Conservation (phyloP, 2,113 vertebrate species). For the Syngnathoides biaculeatus region DNA sequence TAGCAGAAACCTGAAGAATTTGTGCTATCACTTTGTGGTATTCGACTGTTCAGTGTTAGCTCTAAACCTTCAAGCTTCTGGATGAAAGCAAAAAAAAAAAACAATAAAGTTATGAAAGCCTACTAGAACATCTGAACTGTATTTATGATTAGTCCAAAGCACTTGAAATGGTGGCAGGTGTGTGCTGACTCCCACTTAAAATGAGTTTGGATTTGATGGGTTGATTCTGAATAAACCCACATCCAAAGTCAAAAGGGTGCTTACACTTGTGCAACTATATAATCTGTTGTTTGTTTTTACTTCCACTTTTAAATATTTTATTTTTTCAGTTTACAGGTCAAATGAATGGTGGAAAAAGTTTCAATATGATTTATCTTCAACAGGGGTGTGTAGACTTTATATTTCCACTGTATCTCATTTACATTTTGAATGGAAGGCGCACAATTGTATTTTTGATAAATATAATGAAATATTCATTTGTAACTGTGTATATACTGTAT, state of each 20-base stretch:
- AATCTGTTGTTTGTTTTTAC: not conserved
- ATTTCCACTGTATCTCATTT: no score
- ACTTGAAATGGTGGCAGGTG: no score
- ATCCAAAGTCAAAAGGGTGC: not conserved
- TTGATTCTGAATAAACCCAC: not conserved
- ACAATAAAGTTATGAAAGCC: no score
- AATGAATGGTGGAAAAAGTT: not conserved
- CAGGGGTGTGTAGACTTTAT: no score
- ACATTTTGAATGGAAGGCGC: not conserved
- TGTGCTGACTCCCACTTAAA: not conserved
- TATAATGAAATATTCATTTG: not conserved
- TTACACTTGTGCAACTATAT: not conserved
- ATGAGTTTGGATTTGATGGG: not conserved
- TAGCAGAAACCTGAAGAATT: no score
- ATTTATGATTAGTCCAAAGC: no score
- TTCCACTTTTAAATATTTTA: no score
- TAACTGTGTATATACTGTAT: not conserved
- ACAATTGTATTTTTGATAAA: not conserved
- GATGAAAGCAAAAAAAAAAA: no score
- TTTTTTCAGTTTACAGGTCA: not conserved
- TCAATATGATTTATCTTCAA: not conserved
- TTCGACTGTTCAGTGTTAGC: no score
- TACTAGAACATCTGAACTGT: no score
- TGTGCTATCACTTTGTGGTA: no score
- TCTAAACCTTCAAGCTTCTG: no score